A percentile compares a stretch with the other conserved stretches of the same genome.
Conservation (phyloP, 1,140 invertebrate species). For the Cardiocondyla obscurior region DNA sequence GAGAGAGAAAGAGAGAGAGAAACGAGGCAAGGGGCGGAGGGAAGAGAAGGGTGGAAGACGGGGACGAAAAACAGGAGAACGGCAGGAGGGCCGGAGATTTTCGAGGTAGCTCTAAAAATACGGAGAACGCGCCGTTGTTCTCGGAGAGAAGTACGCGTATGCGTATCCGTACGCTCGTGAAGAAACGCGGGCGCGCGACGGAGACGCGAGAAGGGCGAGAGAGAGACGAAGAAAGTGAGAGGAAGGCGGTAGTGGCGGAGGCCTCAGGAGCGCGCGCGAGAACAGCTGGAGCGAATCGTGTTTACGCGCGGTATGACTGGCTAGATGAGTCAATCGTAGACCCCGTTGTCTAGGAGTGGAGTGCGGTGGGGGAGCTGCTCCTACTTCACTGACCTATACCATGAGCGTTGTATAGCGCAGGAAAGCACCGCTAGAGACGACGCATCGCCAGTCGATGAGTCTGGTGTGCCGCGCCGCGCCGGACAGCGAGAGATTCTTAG, state of each 20-base stretch:
- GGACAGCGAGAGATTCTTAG: constrained; percentile 26
- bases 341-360: constrained; percentile 81
- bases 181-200: neutral
- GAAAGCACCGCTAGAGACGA: constrained; percentile 69
- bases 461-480: constrained; percentile 28
- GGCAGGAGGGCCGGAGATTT: constrained; percentile 55
- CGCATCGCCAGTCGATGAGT: constrained; percentile 65
- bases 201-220: neutral
- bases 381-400: constrained; percentile 83
- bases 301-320: constrained; percentile 76
- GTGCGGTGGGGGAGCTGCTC: constrained; percentile 63
- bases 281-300: constrained; percentile 72
- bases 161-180: too few relatives aligned
- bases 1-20: neutral
- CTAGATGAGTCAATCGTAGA: constrained; percentile 83
- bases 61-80: constrained; percentile 18
- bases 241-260: constrained; percentile 17
- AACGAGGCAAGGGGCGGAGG: too few relatives aligned
- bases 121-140: constrained; percentile 70
- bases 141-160: constrained; percentile 45
- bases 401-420: constrained; percentile 69
- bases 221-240: neutral
- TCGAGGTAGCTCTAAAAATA: constrained; percentile 69
- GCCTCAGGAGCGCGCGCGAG: constrained; percentile 63
- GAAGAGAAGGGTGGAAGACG: neutral